Percentiles rank a stretch among this genome's conserved stretches.
phyloP scores from a whole-genome alignment of 53 echinoderm and acorn worm genomes.

The Mesocentrotus franciscanus region DNA sequence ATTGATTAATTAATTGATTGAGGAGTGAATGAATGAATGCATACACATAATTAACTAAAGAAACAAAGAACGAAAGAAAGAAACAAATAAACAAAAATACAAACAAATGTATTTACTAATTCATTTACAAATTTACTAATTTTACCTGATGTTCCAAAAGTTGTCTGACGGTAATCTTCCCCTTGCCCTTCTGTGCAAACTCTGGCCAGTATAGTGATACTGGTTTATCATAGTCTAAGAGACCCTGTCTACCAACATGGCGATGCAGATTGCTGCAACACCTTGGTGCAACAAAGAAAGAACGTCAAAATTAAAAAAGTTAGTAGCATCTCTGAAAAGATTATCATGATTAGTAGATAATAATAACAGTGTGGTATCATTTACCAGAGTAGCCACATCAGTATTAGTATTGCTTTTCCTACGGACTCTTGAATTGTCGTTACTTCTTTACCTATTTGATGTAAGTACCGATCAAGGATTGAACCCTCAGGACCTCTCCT shows the following conservation, averaged over 20 bases:
- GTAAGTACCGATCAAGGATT: no score
- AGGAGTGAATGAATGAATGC: no score
- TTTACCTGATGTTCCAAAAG: slow-evolving; percentile 82
- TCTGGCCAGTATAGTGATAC: slow-evolving; percentile 89
- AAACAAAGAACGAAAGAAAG: no score
- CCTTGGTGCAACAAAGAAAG: slow-evolving; percentile 5
- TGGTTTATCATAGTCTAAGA: slow-evolving; percentile 74
- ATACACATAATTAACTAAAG: no score
- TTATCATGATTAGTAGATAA: no score
- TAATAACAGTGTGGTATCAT: no score
- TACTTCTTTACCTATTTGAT: no score
- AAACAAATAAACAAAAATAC: no score
- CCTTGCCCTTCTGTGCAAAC: slow-evolving; percentile 87
- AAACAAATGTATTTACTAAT: no score
- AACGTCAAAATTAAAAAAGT: neutral
- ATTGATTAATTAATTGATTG: no score
- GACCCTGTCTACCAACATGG: slow-evolving; percentile 81
- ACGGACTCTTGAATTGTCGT: no score
- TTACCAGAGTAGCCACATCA: neutral
- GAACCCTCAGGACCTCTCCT: no score
- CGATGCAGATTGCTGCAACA: slow-evolving; percentile 78
- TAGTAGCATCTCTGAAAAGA: neutral
- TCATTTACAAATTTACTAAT: neutral
- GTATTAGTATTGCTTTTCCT: neutral
- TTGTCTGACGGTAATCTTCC: slow-evolving; percentile 78